Evolutionary conservation across 2,797 vertebrate genomes (phyloP).

Genomic region (Lutjanus argentimaculatus): DNA sequence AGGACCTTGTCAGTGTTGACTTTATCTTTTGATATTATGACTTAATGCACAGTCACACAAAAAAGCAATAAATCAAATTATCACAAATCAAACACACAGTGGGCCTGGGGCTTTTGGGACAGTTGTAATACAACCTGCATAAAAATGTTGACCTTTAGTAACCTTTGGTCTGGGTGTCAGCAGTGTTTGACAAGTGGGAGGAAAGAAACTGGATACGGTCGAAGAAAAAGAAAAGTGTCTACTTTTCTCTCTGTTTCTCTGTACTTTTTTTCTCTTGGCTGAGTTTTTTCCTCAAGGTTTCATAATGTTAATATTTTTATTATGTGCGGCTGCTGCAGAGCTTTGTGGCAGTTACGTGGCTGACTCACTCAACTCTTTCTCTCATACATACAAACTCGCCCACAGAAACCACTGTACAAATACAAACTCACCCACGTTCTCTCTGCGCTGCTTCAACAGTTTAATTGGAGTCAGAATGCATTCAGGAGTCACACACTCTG

Average conservation of each 20-base stretch:
- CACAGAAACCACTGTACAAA: conserved; percentile 50
- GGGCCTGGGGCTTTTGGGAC: background rate
- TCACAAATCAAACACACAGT: background rate
- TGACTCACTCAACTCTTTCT: conserved; percentile 52
- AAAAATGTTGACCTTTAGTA: background rate
- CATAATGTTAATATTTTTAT: conserved; percentile 20
- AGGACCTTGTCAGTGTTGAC: background rate
- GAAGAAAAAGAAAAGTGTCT: background rate
- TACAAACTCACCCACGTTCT: conserved; percentile 45
- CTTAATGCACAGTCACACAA: too few relatives aligned
- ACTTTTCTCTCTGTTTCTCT: background rate
- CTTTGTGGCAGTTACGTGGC: conserved; percentile 13
- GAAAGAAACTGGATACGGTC: conserved; percentile 9
- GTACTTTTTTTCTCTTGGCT: background rate
- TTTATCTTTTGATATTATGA: too few relatives aligned
- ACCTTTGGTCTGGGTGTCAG: conserved; percentile 24
- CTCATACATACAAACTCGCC: conserved; percentile 33
- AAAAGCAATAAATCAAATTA: background rate
- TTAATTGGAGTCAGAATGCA: conserved; percentile 42
- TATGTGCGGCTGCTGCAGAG: conserved; percentile 21
- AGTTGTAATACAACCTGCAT: too few relatives aligned
- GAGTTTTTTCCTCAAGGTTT: conserved; percentile 38
- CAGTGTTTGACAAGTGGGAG: conserved; percentile 62
- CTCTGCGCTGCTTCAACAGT: conserved; percentile 22
- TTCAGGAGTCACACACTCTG: background rate